phyloP scores from a whole-genome alignment of 2,888 invertebrate species.

The Monoplex corrugatus region DNA sequence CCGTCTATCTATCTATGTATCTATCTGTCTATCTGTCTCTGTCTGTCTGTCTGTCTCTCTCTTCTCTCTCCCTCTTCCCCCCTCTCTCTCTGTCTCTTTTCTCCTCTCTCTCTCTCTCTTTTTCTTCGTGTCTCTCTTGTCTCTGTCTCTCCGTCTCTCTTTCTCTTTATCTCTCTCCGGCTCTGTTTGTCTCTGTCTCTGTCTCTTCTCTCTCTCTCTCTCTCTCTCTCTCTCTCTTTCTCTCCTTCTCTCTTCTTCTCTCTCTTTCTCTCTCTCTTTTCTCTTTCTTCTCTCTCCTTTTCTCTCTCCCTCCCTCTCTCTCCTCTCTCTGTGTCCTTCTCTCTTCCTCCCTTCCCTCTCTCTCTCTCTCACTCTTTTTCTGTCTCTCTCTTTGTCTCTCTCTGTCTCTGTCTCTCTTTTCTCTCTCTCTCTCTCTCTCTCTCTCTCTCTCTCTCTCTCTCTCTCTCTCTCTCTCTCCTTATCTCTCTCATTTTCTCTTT shows the following conservation, averaged over 20 bases:
- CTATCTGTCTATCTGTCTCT: neutral
- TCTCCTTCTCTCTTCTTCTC: constrained; percentile 2
- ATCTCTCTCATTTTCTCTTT: neutral
- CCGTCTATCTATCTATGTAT: neutral
- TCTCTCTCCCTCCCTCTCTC: neutral
- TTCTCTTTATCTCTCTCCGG: neutral
- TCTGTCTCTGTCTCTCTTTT: neutral
- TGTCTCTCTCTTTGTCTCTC: neutral
- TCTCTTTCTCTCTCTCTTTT: constrained; percentile 33
- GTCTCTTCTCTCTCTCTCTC: no score
- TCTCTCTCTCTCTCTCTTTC: neutral
- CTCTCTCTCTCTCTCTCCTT: neutral
- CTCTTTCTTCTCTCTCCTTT: neutral
- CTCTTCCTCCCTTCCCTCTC: no score
- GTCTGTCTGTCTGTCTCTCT: neutral
- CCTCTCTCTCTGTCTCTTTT: neutral
- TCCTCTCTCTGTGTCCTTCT: no score
- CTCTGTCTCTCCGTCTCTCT: neutral
- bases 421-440: neutral
- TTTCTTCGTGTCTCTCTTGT: constrained; percentile 2
- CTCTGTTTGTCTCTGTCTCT: no score
- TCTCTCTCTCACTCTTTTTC: neutral
- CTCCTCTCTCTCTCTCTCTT: constrained; percentile 17
- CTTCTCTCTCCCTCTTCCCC: neutral
- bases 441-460: constrained; percentile 22